Conservation (phyloP, 2,888 invertebrate species). For the Andrena praecox region DNA sequence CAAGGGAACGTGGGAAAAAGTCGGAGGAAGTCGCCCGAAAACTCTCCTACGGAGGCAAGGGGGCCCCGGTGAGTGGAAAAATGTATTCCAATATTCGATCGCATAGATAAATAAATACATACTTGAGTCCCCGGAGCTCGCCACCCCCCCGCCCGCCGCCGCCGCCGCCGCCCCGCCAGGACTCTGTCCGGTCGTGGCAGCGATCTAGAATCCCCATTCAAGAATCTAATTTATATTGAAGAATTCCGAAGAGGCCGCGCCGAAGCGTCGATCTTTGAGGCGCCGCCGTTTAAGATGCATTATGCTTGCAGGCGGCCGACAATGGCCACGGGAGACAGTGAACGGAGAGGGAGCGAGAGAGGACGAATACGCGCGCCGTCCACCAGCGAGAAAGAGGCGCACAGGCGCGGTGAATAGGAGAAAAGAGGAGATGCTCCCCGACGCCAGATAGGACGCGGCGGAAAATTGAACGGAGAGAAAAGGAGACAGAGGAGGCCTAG, state of each 20-base stretch:
- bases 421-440: slow-evolving; percentile 58
- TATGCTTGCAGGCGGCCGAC: slow-evolving; percentile 82
- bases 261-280: slow-evolving; percentile 84
- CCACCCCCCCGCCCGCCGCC: slow-evolving; percentile 47
- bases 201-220: slow-evolving; percentile 77
- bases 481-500: slow-evolving; percentile 28
- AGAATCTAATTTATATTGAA: slow-evolving; percentile 84
- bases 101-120: slow-evolving; percentile 80
- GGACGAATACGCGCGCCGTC: not conserved
- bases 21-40: slow-evolving; percentile 30
- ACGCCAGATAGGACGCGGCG: slow-evolving; percentile 41
- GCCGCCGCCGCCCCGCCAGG: slow-evolving; percentile 23
- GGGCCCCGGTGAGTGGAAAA: slow-evolving; percentile 52
- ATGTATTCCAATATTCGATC: slow-evolving; percentile 74
- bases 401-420: slow-evolving; percentile 7
- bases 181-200: slow-evolving; percentile 50
- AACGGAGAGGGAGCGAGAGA: slow-evolving; percentile 21
- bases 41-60: slow-evolving; percentile 17
- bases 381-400: slow-evolving; percentile 22
- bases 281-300: slow-evolving; percentile 85
- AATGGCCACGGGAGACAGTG: slow-evolving; percentile 73
- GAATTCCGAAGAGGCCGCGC: slow-evolving; percentile 81
- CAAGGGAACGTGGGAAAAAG: slow-evolving; percentile 23
- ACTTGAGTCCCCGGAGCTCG: slow-evolving; percentile 59
- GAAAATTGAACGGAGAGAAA: slow-evolving; percentile 40